Percentiles rank a stretch among this genome's conserved stretches.
Conservation (phyloP, 30 jellyfish, hydroid and myxozoan species). For the Cassiopea xamachana region DNA sequence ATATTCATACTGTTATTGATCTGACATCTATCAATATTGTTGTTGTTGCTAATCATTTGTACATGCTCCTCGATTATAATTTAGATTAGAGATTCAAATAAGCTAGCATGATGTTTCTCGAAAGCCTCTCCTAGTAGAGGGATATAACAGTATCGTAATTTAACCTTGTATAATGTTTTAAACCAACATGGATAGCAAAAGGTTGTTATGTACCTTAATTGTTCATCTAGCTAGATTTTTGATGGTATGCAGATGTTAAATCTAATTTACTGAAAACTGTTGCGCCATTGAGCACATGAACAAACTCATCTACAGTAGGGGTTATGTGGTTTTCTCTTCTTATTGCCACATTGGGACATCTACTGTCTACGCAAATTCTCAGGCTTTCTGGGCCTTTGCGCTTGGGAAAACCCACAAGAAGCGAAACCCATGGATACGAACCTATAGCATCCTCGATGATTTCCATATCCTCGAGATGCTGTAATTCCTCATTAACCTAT, state of each 20-base stretch:
- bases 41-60: no score
- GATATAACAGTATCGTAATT: not conserved
- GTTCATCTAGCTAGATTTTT: conserved; percentile 19
- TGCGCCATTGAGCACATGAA: conserved; percentile 19
- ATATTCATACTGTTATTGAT: no score
- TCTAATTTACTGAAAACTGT: conserved; percentile 19
- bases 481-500: not conserved
- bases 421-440: conserved; percentile 44
- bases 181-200: conserved; percentile 31
- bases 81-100: no score
- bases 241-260: conserved; percentile 16
- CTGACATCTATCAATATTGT: no score
- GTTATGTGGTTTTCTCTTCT: conserved; percentile 14
- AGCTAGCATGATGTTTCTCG: no score
- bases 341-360: conserved; percentile 24
- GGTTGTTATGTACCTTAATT: conserved; percentile 22
- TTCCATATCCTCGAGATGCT: not conserved
- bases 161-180: not conserved
- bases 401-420: conserved; percentile 30
- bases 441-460: conserved; percentile 35
- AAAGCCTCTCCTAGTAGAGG: no score
- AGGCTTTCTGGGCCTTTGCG: conserved; percentile 22
- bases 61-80: no score
- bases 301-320: conserved; percentile 58
- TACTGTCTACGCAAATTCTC: conserved; percentile 53